Percentiles rank a stretch among this genome's conserved stretches.
Evolutionary conservation across 2,797 vertebrate species (phyloP).

Genomic region (Rhinatrema bivittatum): DNA sequence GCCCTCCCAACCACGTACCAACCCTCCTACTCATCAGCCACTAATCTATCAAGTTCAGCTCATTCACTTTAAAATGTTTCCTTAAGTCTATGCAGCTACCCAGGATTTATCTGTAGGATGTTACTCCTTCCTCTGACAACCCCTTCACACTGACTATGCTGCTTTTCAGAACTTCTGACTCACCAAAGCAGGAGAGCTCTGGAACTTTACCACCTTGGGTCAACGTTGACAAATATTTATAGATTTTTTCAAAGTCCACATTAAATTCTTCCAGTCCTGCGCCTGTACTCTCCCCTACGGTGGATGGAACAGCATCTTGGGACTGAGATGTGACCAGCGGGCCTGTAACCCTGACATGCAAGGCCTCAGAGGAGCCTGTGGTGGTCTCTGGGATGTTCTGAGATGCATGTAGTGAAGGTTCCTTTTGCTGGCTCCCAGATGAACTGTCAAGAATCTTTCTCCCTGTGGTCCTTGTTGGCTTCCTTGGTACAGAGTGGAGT

Average conservation of each 20-base stretch:
- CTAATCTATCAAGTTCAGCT: too few relatives aligned
- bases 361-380: neutral
- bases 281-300: too few relatives aligned
- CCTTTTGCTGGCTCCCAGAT: too few relatives aligned
- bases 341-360: too few relatives aligned
- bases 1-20: too few relatives aligned
- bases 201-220: slow-evolving; percentile 19
- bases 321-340: too few relatives aligned
- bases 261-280: neutral
- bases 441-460: neutral
- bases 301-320: too few relatives aligned
- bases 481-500: slow-evolving; percentile 35
- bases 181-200: slow-evolving; percentile 23
- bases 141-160: too few relatives aligned
- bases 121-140: neutral
- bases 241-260: slow-evolving; percentile 49
- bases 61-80: neutral
- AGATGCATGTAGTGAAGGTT: too few relatives aligned
- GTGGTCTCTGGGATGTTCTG: neutral
- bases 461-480: slow-evolving; percentile 8
- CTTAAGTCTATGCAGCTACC: neutral
- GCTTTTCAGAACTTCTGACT: too few relatives aligned
- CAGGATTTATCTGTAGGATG: neutral
- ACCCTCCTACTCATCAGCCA: too few relatives aligned
- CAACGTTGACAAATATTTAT: slow-evolving; percentile 37